Percentiles rank a stretch among this genome's conserved stretches.
phyloP scores from a whole-genome alignment of 2,113 vertebrate species.

The Oceanites oceanicus region DNA sequence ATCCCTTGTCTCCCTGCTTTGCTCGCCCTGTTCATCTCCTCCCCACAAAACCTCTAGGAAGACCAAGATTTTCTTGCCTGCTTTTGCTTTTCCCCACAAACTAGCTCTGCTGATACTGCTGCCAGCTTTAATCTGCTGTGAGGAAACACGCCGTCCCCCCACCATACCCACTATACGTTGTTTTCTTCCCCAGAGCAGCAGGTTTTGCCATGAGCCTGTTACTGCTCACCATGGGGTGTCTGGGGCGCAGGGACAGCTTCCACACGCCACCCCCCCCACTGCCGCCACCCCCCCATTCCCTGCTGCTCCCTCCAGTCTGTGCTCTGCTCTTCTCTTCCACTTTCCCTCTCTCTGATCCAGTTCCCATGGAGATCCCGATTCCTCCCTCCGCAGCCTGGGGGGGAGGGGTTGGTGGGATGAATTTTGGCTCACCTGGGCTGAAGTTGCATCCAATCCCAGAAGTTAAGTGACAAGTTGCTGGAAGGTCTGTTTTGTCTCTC shows the following conservation, averaged over 20 bases:
- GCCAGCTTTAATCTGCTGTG: neutral
- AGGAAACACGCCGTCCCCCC: neutral
- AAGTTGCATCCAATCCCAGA: neutral
- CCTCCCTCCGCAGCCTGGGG: neutral
- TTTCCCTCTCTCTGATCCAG: neutral
- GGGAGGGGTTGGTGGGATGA: neutral
- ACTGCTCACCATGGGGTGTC: fast-evolving
- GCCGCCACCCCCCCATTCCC: neutral
- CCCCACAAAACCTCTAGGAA: neutral
- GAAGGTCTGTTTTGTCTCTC: neutral
- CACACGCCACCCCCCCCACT: fast-evolving
- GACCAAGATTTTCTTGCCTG: neutral
- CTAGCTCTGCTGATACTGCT: neutral
- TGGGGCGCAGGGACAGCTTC: fast-evolving
- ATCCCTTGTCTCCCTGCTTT: neutral
- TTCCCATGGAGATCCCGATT: neutral
- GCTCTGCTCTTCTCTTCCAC: neutral
- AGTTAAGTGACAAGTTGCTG: neutral
- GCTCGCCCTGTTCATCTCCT: neutral
- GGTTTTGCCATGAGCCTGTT: neutral
- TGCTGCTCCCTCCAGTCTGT: fast-evolving
- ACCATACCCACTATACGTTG: neutral
- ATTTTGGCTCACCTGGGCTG: neutral
- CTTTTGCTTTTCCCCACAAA: neutral
- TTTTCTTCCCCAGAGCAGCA: neutral